phyloP scores from a whole-genome alignment of 2,888 invertebrate genomes.

The Dryocosmus kuriphilus region DNA sequence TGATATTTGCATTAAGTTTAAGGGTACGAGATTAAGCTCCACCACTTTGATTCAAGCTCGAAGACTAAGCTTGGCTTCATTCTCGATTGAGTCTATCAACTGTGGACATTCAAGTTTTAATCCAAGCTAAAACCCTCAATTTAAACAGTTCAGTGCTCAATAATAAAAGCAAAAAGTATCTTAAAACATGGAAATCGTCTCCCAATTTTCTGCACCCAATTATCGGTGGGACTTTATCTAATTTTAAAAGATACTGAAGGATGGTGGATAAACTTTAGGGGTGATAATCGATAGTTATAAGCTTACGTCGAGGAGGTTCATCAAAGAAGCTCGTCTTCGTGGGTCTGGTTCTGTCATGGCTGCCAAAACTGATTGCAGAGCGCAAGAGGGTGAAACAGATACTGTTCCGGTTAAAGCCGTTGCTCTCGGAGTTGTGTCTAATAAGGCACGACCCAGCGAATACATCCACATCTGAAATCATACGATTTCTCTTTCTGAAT shows the following conservation, averaged over 20 bases:
- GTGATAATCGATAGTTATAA: constrained; percentile 5
- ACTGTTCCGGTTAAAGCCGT: constrained; percentile 76
- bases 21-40: neutral
- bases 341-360: constrained; percentile 81
- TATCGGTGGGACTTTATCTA: neutral
- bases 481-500: neutral
- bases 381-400: constrained; percentile 78
- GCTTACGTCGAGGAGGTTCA: constrained; percentile 83
- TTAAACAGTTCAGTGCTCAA: neutral
- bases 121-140: neutral
- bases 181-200: neutral
- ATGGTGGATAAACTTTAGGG: neutral
- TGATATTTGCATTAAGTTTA: neutral
- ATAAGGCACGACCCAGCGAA: constrained; percentile 80
- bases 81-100: neutral
- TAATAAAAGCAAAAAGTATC: neutral
- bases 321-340: constrained; percentile 80
- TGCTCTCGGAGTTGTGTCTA: constrained; percentile 77
- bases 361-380: constrained; percentile 79
- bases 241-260: neutral
- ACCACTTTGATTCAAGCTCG: neutral
- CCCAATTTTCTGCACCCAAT: neutral
- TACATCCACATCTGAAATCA: constrained; percentile 81
- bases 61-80: neutral
- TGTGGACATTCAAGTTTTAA: constrained; percentile 10